phyloP scores from a whole-genome alignment of 2,797 vertebrate genomes.

The Pseudocheirus occidentalis region DNA sequence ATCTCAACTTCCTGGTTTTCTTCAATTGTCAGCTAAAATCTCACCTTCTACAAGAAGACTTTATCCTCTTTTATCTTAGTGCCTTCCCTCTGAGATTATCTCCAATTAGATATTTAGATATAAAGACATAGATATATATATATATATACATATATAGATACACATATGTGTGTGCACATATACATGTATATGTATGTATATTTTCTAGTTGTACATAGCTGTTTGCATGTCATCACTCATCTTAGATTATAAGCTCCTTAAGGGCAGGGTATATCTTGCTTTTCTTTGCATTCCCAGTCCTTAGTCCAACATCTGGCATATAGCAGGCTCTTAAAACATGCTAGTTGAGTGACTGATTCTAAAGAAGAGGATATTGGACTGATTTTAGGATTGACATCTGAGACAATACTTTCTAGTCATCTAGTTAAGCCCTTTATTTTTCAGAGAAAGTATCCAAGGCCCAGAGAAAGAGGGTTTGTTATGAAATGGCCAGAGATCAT shows the following conservation, averaged over 20 bases:
- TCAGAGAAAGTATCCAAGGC: neutral
- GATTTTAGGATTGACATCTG: too few relatives aligned
- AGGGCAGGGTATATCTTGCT: neutral
- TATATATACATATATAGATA: neutral
- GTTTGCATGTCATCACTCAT: neutral
- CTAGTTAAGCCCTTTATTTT: neutral
- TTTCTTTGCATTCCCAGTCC: neutral
- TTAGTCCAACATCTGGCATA: neutral
- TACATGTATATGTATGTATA: neutral
- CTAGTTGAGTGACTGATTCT: neutral
- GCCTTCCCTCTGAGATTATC: neutral
- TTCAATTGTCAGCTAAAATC: neutral
- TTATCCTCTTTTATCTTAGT: neutral
- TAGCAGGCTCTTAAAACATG: neutral
- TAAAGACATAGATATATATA: rapidly evolving
- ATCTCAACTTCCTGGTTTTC: neutral
- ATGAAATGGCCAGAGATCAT: neutral
- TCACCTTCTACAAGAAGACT: too few relatives aligned
- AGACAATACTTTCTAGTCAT: neutral
- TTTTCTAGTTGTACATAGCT: neutral
- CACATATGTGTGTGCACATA: neutral
- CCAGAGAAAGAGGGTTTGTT: neutral
- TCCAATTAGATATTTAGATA: neutral
- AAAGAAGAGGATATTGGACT: neutral
- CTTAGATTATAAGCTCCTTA: neutral